Percentiles rank a stretch among this genome's conserved stretches.
phyloP scores from a whole-genome alignment of 2,888 invertebrate genomes.

The Lumbricus terrestris region DNA sequence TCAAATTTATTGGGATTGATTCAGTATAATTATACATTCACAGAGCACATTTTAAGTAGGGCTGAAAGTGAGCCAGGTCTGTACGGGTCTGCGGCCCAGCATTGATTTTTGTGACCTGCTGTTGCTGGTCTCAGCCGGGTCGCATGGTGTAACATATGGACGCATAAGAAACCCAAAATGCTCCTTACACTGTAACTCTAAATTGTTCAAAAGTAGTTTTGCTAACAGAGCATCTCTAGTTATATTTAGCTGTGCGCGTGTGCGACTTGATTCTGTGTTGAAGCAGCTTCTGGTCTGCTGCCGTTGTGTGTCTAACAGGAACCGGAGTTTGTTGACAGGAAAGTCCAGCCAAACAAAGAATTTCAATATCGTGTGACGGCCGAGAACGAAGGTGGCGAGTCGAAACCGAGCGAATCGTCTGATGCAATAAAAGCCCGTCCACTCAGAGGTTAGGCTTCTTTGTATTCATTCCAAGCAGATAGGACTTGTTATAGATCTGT shows the following conservation, averaged over 20 bases:
- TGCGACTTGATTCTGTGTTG: not conserved
- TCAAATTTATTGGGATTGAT: no score
- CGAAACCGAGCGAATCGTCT: conserved; percentile 54
- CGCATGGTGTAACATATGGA: no score
- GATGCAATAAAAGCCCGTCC: conserved; percentile 56
- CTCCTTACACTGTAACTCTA: no score
- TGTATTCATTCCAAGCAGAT: not conserved
- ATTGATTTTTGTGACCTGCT: no score
- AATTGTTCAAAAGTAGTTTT: no score
- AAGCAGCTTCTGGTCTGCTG: not conserved
- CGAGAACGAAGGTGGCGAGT: conserved; percentile 59
- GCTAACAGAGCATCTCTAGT: not conserved
- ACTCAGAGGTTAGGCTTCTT: conserved; percentile 49
- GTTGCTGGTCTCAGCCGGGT: no score
- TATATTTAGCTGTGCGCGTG: no score
- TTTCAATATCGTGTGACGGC: conserved; percentile 62
- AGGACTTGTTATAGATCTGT: not conserved
- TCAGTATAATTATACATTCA: no score
- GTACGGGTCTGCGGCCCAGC: no score
- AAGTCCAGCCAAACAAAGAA: conserved; percentile 75
- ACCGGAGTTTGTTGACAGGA: conserved; percentile 56
- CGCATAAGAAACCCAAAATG: no score
- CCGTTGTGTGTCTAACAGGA: conserved; percentile 36
- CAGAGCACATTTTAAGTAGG: no score
- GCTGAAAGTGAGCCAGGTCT: no score